A percentile compares a stretch with the other conserved stretches of the same genome.
Conservation (phyloP, 2,113 vertebrate genomes). For the Eurypyga helias region DNA sequence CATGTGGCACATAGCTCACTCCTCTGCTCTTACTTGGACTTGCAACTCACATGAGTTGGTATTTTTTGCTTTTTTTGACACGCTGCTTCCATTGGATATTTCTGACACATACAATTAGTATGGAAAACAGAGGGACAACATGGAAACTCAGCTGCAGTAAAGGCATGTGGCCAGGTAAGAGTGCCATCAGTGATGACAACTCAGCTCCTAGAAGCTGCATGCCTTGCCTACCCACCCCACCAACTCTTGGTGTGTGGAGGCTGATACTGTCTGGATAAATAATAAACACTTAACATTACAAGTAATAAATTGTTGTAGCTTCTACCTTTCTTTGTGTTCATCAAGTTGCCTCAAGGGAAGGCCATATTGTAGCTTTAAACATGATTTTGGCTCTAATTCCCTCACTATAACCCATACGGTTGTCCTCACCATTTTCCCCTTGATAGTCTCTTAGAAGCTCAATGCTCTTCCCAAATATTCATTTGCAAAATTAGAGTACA, state of each 20-base stretch:
- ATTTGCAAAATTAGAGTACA: background rate
- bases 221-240: background rate
- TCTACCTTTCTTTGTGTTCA: background rate
- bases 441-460: background rate
- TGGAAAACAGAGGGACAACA: background rate
- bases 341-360: background rate
- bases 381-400: background rate
- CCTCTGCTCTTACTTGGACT: background rate
- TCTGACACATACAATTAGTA: background rate
- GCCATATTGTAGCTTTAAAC: background rate
- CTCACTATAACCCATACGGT: background rate
- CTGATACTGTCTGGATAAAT: background rate
- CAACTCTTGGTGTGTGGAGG: background rate
- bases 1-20: background rate
- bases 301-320: background rate
- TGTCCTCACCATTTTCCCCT: background rate
- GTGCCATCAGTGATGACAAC: background rate
- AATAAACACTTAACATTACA: background rate
- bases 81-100: background rate
- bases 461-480: background rate
- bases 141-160: background rate
- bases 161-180: background rate
- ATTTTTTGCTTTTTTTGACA: background rate
- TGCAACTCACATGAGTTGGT: background rate
- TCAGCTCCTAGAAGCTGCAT: background rate